Base-by-base conservation (phyloP, 2,113 vertebrate species). In the Chaetodon trifascialis region DNA sequence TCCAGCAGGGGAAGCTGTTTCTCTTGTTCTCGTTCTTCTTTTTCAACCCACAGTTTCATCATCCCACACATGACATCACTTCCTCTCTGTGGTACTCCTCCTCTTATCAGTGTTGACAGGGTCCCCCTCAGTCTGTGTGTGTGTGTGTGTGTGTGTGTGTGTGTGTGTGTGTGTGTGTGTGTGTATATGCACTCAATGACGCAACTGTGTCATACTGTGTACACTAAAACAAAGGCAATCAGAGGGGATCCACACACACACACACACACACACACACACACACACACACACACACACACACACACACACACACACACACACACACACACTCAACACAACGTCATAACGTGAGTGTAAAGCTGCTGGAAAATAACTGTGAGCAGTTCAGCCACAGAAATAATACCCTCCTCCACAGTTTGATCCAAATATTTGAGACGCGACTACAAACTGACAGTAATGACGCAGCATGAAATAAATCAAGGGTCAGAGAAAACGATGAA, bases 161-260 rank as follows among this genome's bases (percentile, higher is more conserved):
- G 52, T 54, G 51, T 54, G 49, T n/a, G 42, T 30, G 25, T 63
- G 36, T 38, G 36, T n/a, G 36, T 25, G 52, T 54, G 51, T 54
- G 49, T n/a, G 42, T n/a, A n/a, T n/a, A n/a, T n/a, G n/a, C n/a
- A n/a, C 23, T 9, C 15, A 40, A 46, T 74, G 71, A 81, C 60
- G 60, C 23, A 77, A 25, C 16, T 66, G 67, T 59, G 36, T 21
- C 47, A 4, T 8, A 14, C 55, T 74, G 73, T 64, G 47, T 70
- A 40, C 17, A 49, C 47, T 3, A 30, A 44, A 56, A 56, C 21
- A 76, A 56, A 17, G 30, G 46, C 10, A 36, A 23, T 46, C 5
- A 64, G 19, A 71, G 36, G 34, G 14, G 15, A 16, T 7, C 17
- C 42, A 16, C 42, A 54, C 47, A 40, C 36, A 42, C 51, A 72